These are phyloP conservation scores for Tortricodes alternella DNA, from an alignment of 2,888 invertebrate genomes.

Conservation along the genomic window DNA sequence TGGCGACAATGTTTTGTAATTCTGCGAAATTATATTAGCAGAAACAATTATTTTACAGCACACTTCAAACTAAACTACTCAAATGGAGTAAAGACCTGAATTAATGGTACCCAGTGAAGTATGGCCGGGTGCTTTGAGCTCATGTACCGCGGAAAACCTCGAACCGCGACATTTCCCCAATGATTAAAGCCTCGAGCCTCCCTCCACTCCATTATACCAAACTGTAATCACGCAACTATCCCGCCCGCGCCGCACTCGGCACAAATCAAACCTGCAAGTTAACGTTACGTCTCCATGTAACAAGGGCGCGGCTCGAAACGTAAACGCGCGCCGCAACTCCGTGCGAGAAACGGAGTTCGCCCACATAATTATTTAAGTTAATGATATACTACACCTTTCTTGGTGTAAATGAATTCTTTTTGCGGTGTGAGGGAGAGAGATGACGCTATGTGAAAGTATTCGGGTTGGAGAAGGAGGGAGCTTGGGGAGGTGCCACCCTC, in stretches of 20 bases:
- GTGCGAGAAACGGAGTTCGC: conserved; percentile 43
- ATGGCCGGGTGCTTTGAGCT: conserved; percentile 18
- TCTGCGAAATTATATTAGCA: not conserved
- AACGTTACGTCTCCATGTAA: conserved; percentile 36
- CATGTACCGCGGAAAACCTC: conserved; percentile 15
- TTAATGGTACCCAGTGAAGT: conserved; percentile 15
- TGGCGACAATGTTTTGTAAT: too few species aligned
- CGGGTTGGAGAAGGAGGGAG: conserved; percentile 40
- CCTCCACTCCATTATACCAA: conserved; percentile 68
- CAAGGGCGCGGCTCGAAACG: conserved; percentile 32
- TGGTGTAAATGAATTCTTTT: conserved; percentile 71
- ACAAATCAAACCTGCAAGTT: conserved; percentile 39
- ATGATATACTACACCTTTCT: conserved; percentile 77
- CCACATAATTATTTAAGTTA: conserved; percentile 79
- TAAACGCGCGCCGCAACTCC: conserved; percentile 39
- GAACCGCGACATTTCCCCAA: conserved; percentile 69
- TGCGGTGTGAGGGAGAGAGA: conserved; percentile 48
- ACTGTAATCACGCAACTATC: conserved; percentile 75
- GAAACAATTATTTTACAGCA: not conserved
- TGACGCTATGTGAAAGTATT: conserved; percentile 25
- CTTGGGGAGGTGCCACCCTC: conserved; percentile 57
- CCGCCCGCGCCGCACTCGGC: conserved; percentile 35
- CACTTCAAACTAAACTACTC: conserved; percentile 17
- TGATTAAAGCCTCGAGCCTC: conserved; percentile 74
- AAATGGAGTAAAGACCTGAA: conserved; percentile 22